These are phyloP conservation scores for Drosophila tsacasi DNA, from an alignment of 1,140 invertebrate genomes.

Conservation along the genomic window DNA sequence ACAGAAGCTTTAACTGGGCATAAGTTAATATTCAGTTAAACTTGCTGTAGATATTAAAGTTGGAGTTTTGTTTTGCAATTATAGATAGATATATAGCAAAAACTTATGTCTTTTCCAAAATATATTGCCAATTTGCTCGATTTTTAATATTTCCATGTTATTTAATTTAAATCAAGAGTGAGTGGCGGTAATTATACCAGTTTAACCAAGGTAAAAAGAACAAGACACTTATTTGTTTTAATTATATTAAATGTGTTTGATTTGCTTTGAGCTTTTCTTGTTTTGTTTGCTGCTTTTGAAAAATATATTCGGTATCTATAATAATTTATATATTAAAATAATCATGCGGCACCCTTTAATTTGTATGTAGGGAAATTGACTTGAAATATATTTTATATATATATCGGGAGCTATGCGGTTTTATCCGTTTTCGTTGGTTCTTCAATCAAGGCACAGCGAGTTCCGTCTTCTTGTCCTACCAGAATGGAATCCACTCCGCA, in stretches of 20 bases:
- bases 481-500: too few species aligned
- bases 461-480: too few species aligned
- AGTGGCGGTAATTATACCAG: too few species aligned
- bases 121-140: too few species aligned
- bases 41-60: neutral
- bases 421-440: too few species aligned
- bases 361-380: too few species aligned
- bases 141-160: neutral
- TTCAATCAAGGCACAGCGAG: too few species aligned
- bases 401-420: too few species aligned
- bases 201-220: neutral
- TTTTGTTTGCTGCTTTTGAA: neutral
- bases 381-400: too few species aligned
- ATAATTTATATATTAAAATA: neutral
- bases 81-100: neutral
- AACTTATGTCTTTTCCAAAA: neutral
- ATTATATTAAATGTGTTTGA: neutral
- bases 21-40: neutral
- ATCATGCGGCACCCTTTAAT: too few species aligned
- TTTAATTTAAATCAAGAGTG: neutral
- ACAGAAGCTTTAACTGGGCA: neutral
- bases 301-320: too few species aligned
- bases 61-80: neutral
- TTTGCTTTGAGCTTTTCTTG: neutral
- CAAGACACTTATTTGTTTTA: slow-evolving; percentile 9